phyloP scores from a whole-genome alignment of 1,140 invertebrate species.

The Caenorhabditis inopinata region DNA sequence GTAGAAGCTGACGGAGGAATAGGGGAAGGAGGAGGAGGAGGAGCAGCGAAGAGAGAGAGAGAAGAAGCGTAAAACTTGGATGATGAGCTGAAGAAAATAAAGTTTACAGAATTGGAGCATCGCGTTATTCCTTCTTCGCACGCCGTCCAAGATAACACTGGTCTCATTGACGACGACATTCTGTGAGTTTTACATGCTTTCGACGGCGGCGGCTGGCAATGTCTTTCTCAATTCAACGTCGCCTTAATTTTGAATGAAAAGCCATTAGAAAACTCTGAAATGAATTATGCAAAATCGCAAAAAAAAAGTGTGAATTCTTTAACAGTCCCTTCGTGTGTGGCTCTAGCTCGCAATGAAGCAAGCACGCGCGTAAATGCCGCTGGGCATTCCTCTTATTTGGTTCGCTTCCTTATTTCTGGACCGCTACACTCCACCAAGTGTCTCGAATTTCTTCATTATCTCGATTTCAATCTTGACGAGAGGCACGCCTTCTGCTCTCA shows the following conservation, averaged over 20 bases:
- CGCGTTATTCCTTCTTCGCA: slow-evolving; percentile 16
- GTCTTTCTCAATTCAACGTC: too few relatives aligned
- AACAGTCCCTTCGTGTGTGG: too few relatives aligned
- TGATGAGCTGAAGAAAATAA: too few relatives aligned
- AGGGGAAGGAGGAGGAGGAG: background rate
- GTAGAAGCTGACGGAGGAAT: background rate
- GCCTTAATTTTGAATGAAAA: too few relatives aligned
- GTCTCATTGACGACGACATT: slow-evolving; percentile 45
- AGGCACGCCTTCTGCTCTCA: slow-evolving; percentile 3
- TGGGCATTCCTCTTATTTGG: background rate
- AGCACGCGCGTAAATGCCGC: background rate
- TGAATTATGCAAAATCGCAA: too few relatives aligned
- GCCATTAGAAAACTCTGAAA: too few relatives aligned
- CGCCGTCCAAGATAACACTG: background rate
- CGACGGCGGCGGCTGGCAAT: too few relatives aligned
- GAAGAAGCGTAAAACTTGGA: background rate
- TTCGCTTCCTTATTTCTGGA: background rate
- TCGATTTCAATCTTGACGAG: slow-evolving; percentile 31
- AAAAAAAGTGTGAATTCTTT: too few relatives aligned
- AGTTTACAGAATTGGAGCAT: slow-evolving; percentile 32
- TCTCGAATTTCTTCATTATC: slow-evolving; percentile 33
- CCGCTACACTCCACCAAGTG: background rate
- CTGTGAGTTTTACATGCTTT: background rate
- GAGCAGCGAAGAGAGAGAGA: background rate
- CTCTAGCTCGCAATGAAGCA: too few relatives aligned